Percentiles rank a stretch among this genome's conserved stretches.
Conservation (phyloP, 2,888 invertebrate genomes). For the Aphidoletes aphidimyza region DNA sequence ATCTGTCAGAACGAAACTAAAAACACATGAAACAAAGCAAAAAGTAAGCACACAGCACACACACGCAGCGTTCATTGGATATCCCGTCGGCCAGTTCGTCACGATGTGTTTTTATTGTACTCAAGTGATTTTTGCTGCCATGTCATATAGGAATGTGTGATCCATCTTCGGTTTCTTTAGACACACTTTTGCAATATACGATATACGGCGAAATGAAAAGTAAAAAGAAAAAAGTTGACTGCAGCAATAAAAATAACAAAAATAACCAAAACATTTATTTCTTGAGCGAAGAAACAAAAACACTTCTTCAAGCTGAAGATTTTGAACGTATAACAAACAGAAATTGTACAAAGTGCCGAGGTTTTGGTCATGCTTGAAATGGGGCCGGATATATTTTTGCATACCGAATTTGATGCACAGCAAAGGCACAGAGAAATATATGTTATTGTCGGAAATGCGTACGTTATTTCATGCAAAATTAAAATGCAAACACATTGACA, state of each 20-base stretch:
- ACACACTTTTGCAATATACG: neutral
- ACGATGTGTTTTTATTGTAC: neutral
- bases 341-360: too few species aligned
- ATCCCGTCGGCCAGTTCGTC: constrained; percentile 12
- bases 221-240: neutral
- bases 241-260: neutral
- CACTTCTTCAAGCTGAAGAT: too few species aligned
- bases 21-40: neutral
- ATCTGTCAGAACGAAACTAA: constrained; percentile 20
- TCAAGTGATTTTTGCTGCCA: constrained; percentile 27
- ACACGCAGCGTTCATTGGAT: neutral
- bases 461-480: constrained; percentile 28
- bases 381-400: constrained; percentile 25
- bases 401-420: neutral
- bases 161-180: neutral
- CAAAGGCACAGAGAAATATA: neutral
- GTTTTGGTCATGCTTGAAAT: constrained; percentile 29
- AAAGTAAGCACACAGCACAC: neutral
- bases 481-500: constrained; percentile 49
- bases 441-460: neutral
- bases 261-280: neutral
- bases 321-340: too few species aligned
- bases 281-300: neutral
- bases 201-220: neutral
- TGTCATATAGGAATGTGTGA: constrained; percentile 23